These are phyloP conservation scores for Polypterus bichir DNA, from an alignment of 2,113 vertebrate genomes.

Conservation along the genomic window DNA sequence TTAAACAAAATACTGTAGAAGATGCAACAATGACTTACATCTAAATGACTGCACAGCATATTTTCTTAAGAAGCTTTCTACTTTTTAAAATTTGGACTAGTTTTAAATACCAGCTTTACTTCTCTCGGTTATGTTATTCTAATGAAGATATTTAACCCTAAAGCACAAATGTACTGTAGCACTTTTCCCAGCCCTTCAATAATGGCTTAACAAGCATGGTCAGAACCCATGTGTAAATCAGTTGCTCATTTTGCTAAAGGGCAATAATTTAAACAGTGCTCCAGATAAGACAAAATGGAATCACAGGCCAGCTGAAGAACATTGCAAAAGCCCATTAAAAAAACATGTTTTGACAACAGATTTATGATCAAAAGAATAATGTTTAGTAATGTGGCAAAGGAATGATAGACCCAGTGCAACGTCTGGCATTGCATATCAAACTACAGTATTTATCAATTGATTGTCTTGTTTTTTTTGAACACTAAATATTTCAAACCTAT, in stretches of 20 bases:
- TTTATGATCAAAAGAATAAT: neutral
- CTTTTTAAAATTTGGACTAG: too few species aligned
- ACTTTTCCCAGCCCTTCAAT: constrained; percentile 10
- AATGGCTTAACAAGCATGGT: constrained; percentile 41
- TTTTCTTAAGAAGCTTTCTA: too few species aligned
- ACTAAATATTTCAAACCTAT: too few species aligned
- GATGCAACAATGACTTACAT: too few species aligned
- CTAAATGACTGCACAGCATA: too few species aligned
- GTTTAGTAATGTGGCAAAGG: too few species aligned
- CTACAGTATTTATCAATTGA: too few species aligned
- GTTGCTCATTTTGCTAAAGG: constrained; percentile 52
- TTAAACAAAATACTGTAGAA: too few species aligned
- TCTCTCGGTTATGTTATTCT: neutral
- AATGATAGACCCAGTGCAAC: too few species aligned
- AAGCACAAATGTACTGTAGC: neutral
- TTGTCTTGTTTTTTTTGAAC: too few species aligned
- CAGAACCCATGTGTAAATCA: constrained; percentile 39
- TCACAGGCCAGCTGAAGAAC: neutral
- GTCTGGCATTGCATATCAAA: too few species aligned
- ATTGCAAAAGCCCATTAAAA: neutral
- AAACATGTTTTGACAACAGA: neutral
- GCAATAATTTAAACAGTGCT: constrained; percentile 41
- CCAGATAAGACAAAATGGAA: neutral
- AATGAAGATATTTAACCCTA: neutral
- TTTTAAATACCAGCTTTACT: neutral